Base-by-base conservation (phyloP, 2,113 vertebrate genomes). In the Atherinomorus stipes region DNA sequence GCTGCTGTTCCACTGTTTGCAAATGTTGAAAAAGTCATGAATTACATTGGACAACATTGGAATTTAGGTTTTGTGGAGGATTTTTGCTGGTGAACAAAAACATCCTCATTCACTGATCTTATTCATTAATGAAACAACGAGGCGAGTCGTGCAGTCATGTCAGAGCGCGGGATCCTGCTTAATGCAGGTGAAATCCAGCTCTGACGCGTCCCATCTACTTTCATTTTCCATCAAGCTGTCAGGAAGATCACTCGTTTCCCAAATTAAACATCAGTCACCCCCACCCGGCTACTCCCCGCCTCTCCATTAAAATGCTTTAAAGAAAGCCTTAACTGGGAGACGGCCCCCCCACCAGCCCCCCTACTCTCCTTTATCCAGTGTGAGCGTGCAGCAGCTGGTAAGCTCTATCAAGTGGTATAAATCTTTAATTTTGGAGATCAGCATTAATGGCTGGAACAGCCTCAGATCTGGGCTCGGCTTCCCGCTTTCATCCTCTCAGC, bases 351-450 rank as follows among this genome's bases (percentile, higher is more conserved):
- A 25, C 78, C 75, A 73, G 54, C 31, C 37, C 26, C 45, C 54
- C 5, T 16, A 1, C 40, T 60, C 64, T 75, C 64, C 78, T 88
- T 77, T 67, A 76, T 81, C 69, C 37, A 8, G 79, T 78, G 80
- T 78, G 77, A 81, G 79, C 86, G 86, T 94, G 87, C 85, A 44
- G 8, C 85, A 84, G 74, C 83, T 86, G 70, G 87, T 77, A 78
- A 89, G 92, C 89, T 88, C 89, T 93, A 94, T 94, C 94, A 95
- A 94, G 91, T 84, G 87, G 89, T 86, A 95, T 96, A 94, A 97
- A 96, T 96, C 95, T 95, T 96, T 96, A 94, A 97, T 96, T 96
- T 96, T 94, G 89, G 89, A 83, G 82, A 95, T 96, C 94, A 93
- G 91, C 88, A 91, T 94, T 95, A 95, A 94, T 90, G 85, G 85